Evolutionary conservation across 1,140 invertebrate genomes (phyloP).

Genomic region (Teleogryllus occipitalis): DNA sequence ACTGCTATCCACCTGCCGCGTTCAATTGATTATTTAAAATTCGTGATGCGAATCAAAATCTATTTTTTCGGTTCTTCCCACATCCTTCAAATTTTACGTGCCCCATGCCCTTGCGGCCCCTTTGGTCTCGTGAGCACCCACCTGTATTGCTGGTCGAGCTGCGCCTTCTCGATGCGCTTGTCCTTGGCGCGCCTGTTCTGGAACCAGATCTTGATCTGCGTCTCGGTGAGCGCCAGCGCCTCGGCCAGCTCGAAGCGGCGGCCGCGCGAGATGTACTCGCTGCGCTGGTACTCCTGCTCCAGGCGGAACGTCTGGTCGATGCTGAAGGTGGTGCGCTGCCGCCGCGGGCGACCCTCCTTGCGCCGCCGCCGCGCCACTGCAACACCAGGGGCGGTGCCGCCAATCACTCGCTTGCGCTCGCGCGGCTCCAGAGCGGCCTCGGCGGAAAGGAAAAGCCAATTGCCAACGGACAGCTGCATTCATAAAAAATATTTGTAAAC

Average conservation of each 20-base stretch:
- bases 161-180: constrained; percentile 91
- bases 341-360: constrained; percentile 72
- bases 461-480: too few relatives aligned
- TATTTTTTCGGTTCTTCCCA: too few relatives aligned
- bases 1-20: too few relatives aligned
- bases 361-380: constrained; percentile 74
- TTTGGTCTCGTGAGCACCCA: constrained; percentile 33
- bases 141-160: constrained; percentile 90
- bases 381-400: constrained; percentile 19
- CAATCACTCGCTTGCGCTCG: too few relatives aligned
- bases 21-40: too few relatives aligned
- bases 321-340: constrained; percentile 90
- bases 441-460: too few relatives aligned
- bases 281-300: constrained; percentile 81
- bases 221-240: constrained; percentile 74
- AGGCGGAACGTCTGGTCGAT: constrained; percentile 84
- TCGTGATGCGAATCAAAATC: too few relatives aligned
- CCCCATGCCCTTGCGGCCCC: too few relatives aligned
- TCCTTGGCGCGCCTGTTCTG: constrained; percentile 93
- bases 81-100: too few relatives aligned
- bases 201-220: constrained; percentile 96
- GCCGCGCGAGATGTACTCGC: constrained; percentile 84
- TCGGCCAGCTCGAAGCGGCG: constrained; percentile 80
- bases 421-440: too few relatives aligned
- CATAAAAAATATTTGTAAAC: too few relatives aligned